Base-by-base conservation (phyloP, 2,888 invertebrate genomes). In the Phaedon cochleariae region DNA sequence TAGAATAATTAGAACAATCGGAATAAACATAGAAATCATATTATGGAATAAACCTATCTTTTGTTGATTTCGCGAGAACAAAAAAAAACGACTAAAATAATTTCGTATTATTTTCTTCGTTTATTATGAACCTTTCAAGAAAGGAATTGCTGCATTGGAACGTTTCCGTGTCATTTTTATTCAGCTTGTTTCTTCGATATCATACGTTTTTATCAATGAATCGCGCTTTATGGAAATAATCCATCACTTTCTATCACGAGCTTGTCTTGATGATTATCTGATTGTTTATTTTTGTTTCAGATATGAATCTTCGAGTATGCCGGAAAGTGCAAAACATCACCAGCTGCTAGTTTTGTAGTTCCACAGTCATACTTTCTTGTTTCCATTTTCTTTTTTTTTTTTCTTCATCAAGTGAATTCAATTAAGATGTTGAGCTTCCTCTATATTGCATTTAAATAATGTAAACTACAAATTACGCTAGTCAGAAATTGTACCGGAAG, bases 321-420 rank as follows among this genome's bases (percentile, higher is more conserved):
- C 49, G 59, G 68, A 68, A 68, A 68, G 68, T 68, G 63, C 68
- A 68, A 68, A 66, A 66, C 61, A 58, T 63, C 65, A 54, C 29
- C 29, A 34, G 31, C 29, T 64, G 66, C 31, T 52, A 64, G 65
- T 68, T 68, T 68, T 68, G 68, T 68, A 68, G 68, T 68, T 68
- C 65, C 55, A 54, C 58, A 62, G 37, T 37, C 58, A 58, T 65
- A 37, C 61, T 15, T 41, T 26, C 21, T 53, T 53, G 20, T 31
- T 10, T 34, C 18, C 41, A 18, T 20, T 12, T 22, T 21, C 9
- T 26, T 41, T n/a, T 41, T 15, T 29, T 9, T 21, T 12, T 18
- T 15, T 2, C 17, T 41, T 34, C 17, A 17, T 26, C 17, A 17
- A 12, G 52, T 31, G 26, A 15, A 57, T 26, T 6, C 2, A 31